These are phyloP conservation scores for Betta splendens DNA, from an alignment of 2,797 vertebrate species.

Conservation along the genomic window DNA sequence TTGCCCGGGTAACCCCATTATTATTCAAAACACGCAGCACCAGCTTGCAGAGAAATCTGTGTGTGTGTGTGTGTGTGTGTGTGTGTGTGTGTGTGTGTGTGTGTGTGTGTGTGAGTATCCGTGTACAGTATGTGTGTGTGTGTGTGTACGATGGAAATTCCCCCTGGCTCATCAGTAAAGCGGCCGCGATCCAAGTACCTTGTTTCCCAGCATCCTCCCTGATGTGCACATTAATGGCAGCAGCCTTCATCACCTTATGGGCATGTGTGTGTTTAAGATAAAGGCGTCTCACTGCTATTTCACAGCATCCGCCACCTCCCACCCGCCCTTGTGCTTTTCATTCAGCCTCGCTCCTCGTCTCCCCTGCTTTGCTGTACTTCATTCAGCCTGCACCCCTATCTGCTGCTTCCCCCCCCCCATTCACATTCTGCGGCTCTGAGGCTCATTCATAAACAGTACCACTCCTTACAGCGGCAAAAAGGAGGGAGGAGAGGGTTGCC, in stretches of 20 bases:
- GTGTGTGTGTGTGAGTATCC: slow-evolving; percentile 30
- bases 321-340: slow-evolving; percentile 40
- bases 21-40: slow-evolving; percentile 80
- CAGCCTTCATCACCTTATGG: slow-evolving; percentile 23
- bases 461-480: slow-evolving; percentile 78
- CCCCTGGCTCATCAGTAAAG: slow-evolving; percentile 65
- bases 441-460: slow-evolving; percentile 82
- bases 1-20: slow-evolving; percentile 84
- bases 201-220: slow-evolving; percentile 46
- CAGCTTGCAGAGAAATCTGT: slow-evolving; percentile 63
- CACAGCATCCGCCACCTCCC: slow-evolving; percentile 3
- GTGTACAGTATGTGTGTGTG: slow-evolving; percentile 16
- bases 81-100: slow-evolving; percentile 18
- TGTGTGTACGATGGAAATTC: slow-evolving; percentile 67
- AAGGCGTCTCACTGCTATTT: slow-evolving; percentile 6
- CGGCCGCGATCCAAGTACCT: slow-evolving; percentile 46
- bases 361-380: slow-evolving; percentile 55
- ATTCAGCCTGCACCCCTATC: slow-evolving; percentile 59
- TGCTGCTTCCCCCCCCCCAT: slow-evolving; percentile 65
- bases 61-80: slow-evolving; percentile 17
- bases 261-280: slow-evolving; percentile 18
- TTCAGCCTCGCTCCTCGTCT: slow-evolving; percentile 50
- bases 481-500: slow-evolving; percentile 47
- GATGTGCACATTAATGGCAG: slow-evolving; percentile 62
- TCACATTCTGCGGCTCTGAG: slow-evolving; percentile 71